Conservation (phyloP, 2,888 invertebrate species). For the Drosophila leonis region DNA sequence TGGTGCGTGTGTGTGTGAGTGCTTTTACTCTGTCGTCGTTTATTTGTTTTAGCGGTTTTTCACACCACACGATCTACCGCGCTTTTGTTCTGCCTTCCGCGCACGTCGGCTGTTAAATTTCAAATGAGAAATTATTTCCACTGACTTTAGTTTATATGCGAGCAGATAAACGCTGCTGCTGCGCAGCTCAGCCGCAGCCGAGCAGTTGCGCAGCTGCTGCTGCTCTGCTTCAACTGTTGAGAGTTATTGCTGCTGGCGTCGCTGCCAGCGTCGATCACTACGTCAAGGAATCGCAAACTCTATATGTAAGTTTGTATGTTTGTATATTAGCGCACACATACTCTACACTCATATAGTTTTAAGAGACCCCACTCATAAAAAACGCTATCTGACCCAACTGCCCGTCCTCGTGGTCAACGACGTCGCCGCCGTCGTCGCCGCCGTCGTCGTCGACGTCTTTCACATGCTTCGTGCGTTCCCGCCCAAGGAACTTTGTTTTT, state of each 20-base stretch:
- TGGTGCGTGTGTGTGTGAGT: background rate
- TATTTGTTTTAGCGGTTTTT: constrained; percentile 49
- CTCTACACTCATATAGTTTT: constrained; percentile 17
- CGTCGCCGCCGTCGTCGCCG: constrained; percentile 16
- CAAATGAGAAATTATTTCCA: constrained; percentile 83
- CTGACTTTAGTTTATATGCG: constrained; percentile 82
- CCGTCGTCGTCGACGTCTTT: constrained; percentile 22
- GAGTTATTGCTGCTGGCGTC: constrained; percentile 39
- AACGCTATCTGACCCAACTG: constrained; percentile 29
- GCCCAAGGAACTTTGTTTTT: constrained; percentile 46
- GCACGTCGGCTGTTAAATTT: constrained; percentile 78
- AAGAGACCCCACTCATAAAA: constrained; percentile 31
- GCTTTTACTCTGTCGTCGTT: constrained; percentile 19
- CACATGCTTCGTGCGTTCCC: constrained; percentile 39
- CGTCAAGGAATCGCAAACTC: constrained; percentile 46
- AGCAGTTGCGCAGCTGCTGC: constrained; percentile 33
- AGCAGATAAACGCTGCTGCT: constrained; percentile 71
- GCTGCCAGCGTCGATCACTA: constrained; percentile 34
- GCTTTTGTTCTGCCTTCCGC: constrained; percentile 60
- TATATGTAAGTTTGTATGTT: background rate
- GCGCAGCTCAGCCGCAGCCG: constrained; percentile 38
- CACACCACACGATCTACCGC: constrained; percentile 58
- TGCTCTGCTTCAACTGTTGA: constrained; percentile 24
- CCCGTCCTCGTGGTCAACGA: constrained; percentile 11
- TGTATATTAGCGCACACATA: background rate